Percentiles rank a stretch among this genome's conserved stretches.
These are phyloP conservation scores for Hippopotamyrus pictus DNA, from an alignment of 2,797 vertebrate genomes.

Conservation along the genomic window DNA sequence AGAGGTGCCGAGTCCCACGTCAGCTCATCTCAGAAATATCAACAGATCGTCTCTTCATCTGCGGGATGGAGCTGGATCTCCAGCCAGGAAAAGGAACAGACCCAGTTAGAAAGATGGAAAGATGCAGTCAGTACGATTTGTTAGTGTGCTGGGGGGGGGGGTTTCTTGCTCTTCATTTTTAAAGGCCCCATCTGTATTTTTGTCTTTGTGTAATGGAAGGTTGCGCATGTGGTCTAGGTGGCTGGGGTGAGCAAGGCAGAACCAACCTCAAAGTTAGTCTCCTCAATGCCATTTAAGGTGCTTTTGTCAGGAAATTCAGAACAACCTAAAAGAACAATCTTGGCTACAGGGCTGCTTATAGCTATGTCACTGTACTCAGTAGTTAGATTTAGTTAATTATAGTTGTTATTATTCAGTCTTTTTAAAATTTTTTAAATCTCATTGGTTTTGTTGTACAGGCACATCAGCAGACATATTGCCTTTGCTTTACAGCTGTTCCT, in stretches of 20 bases:
- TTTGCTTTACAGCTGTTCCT: not conserved
- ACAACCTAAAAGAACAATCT: not conserved
- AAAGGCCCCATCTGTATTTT: conserved; percentile 10
- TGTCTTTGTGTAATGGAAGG: conserved; percentile 32
- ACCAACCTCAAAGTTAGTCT: not conserved
- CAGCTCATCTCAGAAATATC: not conserved
- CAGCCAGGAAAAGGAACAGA: not conserved
- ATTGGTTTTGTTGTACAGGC: not conserved
- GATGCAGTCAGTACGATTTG: not conserved
- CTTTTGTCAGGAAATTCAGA: not conserved
- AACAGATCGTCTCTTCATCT: not conserved
- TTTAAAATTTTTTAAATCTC: not conserved
- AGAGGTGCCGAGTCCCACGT: not conserved
- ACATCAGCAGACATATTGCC: not conserved
- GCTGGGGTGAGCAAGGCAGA: not conserved
- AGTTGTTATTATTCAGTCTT: not conserved
- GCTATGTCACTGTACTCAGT: not conserved
- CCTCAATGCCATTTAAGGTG: not conserved
- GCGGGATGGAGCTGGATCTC: not conserved
- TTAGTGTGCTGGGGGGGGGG: not conserved
- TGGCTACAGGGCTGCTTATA: not conserved
- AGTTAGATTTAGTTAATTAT: not conserved
- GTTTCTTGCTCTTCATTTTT: not conserved
- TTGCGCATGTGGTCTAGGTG: not conserved
- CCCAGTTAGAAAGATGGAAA: not conserved